Evolutionary conservation across 2,797 vertebrate species (phyloP), one percentile per base, ranked within the genome.

Genomic region (Tenualosa thibaudeaui): DNA sequence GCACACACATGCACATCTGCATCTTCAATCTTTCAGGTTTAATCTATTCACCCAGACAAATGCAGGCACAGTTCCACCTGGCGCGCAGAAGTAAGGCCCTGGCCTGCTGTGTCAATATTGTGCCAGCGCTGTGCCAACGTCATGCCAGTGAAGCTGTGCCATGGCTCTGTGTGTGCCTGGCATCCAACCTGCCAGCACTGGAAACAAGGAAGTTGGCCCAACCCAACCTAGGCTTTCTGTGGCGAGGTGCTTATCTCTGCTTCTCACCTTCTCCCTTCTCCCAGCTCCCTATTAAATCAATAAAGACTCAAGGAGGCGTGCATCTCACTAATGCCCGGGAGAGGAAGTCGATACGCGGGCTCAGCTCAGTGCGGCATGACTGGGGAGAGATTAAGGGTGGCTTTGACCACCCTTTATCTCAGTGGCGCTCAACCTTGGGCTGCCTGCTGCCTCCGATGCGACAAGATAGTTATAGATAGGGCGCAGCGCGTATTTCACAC

Each of bases 201-300:
- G 54, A 56, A 8, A 56, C 17, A 22, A 31, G 15, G 53, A 15
- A 15, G 54, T 56, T 17, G 24, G 37, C 9, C 8, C 71, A 19
- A 22, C 15, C 31, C 71, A 22, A 7, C 40, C 37, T 6, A 17
- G 37, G 37, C 71, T 78, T 51, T 82, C 60, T 75, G 75, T 3
- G 13, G 54, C 83, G n/a, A 46, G 49, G 40, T 6, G 51, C 84
- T 86, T 88, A 87, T 86, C 81, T 71, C 71, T 50, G 62, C 85
- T 83, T 81, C 82, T 88, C 87, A 89, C 86, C 78, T 85, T 87
- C 86, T 83, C 82, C 86, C 86, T 75, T 84, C 87, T 88, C 71
- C 31, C 82, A 31, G 50, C 84, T 88, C 82, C 81, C 83, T 68
- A 89, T 84, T 84, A 84, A 85, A 84, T 88, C 84, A 89, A 85